Percentiles rank a stretch among this genome's conserved stretches.
Conservation (phyloP, 2,113 vertebrate species). For the Alectura lathami region DNA sequence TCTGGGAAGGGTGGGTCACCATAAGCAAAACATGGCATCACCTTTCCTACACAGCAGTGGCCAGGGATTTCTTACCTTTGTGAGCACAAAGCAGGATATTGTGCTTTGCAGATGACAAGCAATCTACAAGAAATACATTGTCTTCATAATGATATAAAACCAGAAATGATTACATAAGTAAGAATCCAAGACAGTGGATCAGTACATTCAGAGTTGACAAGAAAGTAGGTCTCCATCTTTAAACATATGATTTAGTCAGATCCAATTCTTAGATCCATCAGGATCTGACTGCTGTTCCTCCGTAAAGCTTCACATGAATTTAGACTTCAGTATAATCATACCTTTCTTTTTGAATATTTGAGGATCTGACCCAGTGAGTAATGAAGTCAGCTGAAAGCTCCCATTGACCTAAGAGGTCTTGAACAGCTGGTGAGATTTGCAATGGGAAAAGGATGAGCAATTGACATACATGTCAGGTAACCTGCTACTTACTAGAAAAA, state of each 20-base stretch:
- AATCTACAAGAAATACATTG: not conserved
- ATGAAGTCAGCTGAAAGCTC: not conserved
- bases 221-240: not conserved
- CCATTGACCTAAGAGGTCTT: not conserved
- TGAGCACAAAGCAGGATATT: not conserved
- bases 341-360: not conserved
- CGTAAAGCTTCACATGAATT: not conserved
- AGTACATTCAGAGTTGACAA: not conserved
- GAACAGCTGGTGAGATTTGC: constrained; percentile 26
- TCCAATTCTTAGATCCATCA: not conserved
- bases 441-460: constrained; percentile 35
- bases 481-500: constrained; percentile 36
- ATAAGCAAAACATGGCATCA: not conserved
- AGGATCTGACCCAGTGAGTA: not conserved
- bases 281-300: not conserved
- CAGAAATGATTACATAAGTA: not conserved
- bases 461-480: constrained; percentile 42
- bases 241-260: not conserved
- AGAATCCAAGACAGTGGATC: not conserved
- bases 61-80: not conserved
- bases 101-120: not conserved
- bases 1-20: not conserved
- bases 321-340: not conserved
- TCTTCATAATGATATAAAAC: not conserved
- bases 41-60: not conserved